Base-by-base conservation (phyloP, 1,140 invertebrate genomes). In the Bombus cullumanus region DNA sequence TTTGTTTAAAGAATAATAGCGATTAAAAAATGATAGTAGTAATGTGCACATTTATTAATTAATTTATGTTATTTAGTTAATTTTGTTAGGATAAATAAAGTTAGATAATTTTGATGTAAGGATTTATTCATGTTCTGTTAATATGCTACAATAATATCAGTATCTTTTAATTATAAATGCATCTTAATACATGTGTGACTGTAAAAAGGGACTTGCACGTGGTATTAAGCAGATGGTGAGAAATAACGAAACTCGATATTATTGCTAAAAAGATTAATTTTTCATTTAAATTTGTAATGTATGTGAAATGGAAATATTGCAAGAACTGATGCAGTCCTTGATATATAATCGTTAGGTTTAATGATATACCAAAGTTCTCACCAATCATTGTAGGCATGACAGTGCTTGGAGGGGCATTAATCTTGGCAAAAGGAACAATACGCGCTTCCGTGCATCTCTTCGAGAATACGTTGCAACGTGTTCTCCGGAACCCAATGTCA, bases 401-500 rank as follows among this genome's bases (percentile, higher is more conserved):
- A 91, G 93, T 95, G 88, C 95, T 96, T 91, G 93, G 95, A 89
- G 95, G 95, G 88, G 95, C 96, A 91, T 88, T 97, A 92, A 92
- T 95, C 88, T 90, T 97, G 92, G 95, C 96, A 92, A 93, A 96
- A 90, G 97, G 97, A 91, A 95, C 96, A 69, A 87, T 97, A 88
- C 94, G 95, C 89, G 97, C 97, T 86, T 96, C 97, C 82, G 90
- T 91, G 87, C 90, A 91, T 91, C 94, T 98, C 89, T 97, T 97
- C 94, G 91, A 94, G 59, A 84, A 83, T 73, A 95, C 98, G 78
- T 96, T 98, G 77, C 91, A 93, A 76, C 96, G 96, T 91, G 94
- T 97, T 89, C 91, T 98, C 89, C 95, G 94, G 81, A 96, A 96
- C 89, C 96, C 97, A 39, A 96, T 97, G 94, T 94, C 94, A 76